phyloP scores from a whole-genome alignment of 1,140 invertebrate species.

The Drosophila oshimai region DNA sequence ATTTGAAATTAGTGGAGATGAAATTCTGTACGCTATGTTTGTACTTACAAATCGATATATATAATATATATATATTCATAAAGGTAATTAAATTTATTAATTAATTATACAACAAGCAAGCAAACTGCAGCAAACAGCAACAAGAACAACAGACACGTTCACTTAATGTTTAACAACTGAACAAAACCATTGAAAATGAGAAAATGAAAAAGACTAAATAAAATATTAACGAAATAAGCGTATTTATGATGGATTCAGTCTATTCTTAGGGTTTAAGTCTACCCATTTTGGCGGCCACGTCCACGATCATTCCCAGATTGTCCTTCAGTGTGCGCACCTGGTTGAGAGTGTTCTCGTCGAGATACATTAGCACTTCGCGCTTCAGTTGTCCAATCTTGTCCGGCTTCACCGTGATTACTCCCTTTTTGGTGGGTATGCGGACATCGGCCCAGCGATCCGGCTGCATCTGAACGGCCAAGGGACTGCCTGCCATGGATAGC shows the following conservation, averaged over 20 bases:
- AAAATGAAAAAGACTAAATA: constrained; percentile 80
- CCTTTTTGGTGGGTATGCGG: constrained; percentile 84
- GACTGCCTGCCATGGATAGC: constrained; percentile 85
- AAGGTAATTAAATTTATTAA: constrained; percentile 76
- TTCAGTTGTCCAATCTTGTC: constrained; percentile 40
- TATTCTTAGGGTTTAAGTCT: background rate
- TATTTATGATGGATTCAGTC: background rate
- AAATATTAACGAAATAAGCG: constrained; percentile 76
- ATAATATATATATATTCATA: constrained; percentile 21
- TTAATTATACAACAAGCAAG: constrained; percentile 71
- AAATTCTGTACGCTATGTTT: constrained; percentile 70
- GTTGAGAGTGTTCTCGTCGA: constrained; percentile 51
- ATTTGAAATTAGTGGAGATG: constrained; percentile 35
- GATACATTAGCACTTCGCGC: constrained; percentile 48
- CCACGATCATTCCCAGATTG: constrained; percentile 61
- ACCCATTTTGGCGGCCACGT: constrained; percentile 32
- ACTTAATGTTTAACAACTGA: constrained; percentile 62
- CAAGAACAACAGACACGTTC: constrained; percentile 56
- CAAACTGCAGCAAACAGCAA: constrained; percentile 39
- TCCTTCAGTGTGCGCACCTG: constrained; percentile 60
- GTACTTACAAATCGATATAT: constrained; percentile 59
- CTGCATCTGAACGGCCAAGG: constrained; percentile 83
- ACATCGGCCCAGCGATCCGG: constrained; percentile 83
- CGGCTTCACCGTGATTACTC: constrained; percentile 71
- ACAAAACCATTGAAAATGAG: constrained; percentile 70